A percentile compares a stretch with the other conserved stretches of the same genome.
phyloP scores from a whole-genome alignment of 2,113 vertebrate species.

The Heterocephalus glaber region DNA sequence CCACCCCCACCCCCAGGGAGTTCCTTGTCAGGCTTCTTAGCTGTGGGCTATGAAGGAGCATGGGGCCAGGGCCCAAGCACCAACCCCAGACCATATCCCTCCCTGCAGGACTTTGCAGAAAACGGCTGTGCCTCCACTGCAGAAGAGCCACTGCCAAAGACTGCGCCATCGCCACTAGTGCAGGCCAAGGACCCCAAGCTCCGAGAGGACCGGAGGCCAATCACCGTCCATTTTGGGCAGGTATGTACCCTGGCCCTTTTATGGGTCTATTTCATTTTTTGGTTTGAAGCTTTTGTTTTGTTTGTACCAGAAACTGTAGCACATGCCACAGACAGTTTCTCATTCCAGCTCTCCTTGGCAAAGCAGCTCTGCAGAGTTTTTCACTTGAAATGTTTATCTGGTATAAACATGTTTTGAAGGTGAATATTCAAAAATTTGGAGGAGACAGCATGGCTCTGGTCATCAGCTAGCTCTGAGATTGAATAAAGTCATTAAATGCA shows the following conservation, averaged over 20 bases:
- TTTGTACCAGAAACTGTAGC: neutral
- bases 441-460: conserved; percentile 11
- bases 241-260: conserved; percentile 80
- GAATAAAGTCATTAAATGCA: conserved; percentile 63
- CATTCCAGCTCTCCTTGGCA: neutral
- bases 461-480: conserved; percentile 42
- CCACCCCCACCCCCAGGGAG: neutral
- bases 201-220: conserved; percentile 90
- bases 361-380: neutral
- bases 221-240: conserved; percentile 96
- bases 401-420: conserved; percentile 45
- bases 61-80: neutral
- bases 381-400: neutral
- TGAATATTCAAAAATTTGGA: conserved; percentile 43
- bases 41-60: neutral
- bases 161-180: conserved; percentile 74
- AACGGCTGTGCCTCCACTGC: conserved; percentile 88
- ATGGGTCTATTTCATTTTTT: accelerated
- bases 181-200: conserved; percentile 88
- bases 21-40: neutral
- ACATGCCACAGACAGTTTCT: neutral
- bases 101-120: conserved; percentile 92
- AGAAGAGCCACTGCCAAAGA: conserved; percentile 85
- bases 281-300: neutral
- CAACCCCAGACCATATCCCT: conserved; percentile 58